A percentile compares a stretch with the other conserved stretches of the same genome.
These are phyloP conservation scores for Drosophila pseudotakahashii DNA, from an alignment of 2,888 invertebrate species.

Conservation along the genomic window DNA sequence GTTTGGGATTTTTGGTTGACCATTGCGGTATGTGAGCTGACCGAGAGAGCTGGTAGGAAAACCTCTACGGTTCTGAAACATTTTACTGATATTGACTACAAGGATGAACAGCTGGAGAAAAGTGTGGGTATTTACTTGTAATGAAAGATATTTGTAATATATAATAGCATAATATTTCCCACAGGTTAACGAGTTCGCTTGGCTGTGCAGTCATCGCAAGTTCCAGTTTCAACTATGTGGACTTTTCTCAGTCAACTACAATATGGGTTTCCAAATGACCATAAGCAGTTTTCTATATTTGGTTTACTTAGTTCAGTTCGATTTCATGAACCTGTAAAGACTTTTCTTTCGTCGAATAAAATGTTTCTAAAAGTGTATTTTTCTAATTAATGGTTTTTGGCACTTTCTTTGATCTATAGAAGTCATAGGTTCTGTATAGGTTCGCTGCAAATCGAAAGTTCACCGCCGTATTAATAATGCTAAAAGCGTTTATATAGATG, in stretches of 20 bases:
- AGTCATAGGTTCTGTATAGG: too few relatives aligned
- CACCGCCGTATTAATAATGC: too few relatives aligned
- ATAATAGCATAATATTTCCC: too few relatives aligned
- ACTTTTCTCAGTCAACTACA: constrained; percentile 6
- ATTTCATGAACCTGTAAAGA: constrained; percentile 2
- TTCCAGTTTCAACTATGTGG: constrained; percentile 3
- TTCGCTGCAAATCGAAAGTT: too few relatives aligned
- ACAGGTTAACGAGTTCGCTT: constrained; percentile 12
- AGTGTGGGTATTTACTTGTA: constrained; percentile 9
- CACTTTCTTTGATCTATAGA: too few relatives aligned
- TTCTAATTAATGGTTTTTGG: too few relatives aligned
- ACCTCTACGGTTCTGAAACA: constrained; percentile 42
- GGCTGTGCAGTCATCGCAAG: constrained; percentile 14
- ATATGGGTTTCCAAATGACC: constrained; percentile 9
- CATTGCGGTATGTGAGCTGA: constrained; percentile 49
- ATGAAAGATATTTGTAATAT: too few relatives aligned
- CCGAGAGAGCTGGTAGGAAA: constrained; percentile 16
- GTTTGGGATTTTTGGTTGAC: constrained; percentile 54
- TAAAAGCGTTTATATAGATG: too few relatives aligned
- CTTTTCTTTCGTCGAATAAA: neutral
- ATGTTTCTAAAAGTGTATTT: too few relatives aligned
- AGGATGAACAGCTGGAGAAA: neutral
- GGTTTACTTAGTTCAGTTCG: constrained; percentile 19
- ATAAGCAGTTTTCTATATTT: constrained; percentile 4
- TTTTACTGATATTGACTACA: constrained; percentile 23